Percentiles rank a stretch among this genome's conserved stretches.
These are phyloP conservation scores for Drosophila cognata DNA, from an alignment of 2,888 invertebrate species.

Conservation along the genomic window DNA sequence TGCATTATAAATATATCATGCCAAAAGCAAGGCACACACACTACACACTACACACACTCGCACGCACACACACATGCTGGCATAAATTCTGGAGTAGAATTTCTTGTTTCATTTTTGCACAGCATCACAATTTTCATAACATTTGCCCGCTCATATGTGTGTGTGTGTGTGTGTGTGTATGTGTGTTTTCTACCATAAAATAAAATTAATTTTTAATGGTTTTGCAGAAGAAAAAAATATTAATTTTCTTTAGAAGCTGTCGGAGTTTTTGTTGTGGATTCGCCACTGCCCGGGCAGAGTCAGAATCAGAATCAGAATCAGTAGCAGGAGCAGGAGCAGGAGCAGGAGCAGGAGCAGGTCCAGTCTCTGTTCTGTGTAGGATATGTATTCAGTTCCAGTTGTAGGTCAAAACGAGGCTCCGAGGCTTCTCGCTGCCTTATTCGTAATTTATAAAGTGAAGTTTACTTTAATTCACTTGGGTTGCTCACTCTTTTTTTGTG, in stretches of 20 bases:
- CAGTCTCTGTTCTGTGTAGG: constrained; percentile 1
- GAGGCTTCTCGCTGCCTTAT: constrained; percentile 59
- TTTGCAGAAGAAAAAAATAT: constrained; percentile 72
- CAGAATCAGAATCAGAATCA: background rate
- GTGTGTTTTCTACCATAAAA: constrained; percentile 63
- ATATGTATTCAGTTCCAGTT: constrained; percentile 26
- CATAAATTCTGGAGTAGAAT: constrained; percentile 56
- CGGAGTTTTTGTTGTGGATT: constrained; percentile 63
- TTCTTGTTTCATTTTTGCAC: constrained; percentile 50
- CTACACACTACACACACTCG: constrained; percentile 4
- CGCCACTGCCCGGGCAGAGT: constrained; percentile 41
- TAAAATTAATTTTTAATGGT: constrained; percentile 81
- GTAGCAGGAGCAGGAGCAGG: background rate
- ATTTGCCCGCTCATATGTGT: constrained; percentile 35
- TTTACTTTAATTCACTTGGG: constrained; percentile 61
- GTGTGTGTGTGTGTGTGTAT: constrained; percentile 29
- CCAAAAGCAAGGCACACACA: constrained; percentile 45
- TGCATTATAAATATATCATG: constrained; percentile 77
- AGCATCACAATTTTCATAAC: constrained; percentile 55
- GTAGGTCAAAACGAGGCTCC: constrained; percentile 29
- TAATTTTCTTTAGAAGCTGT: constrained; percentile 73
- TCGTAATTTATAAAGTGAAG: constrained; percentile 79
- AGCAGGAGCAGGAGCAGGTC: constrained; percentile 9
- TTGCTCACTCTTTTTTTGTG: constrained; percentile 11
- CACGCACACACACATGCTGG: constrained; percentile 31